A percentile compares a stretch with the other conserved stretches of the same genome.
phyloP scores from a whole-genome alignment of 2,797 vertebrate species.

The Sebastes aleutianus region DNA sequence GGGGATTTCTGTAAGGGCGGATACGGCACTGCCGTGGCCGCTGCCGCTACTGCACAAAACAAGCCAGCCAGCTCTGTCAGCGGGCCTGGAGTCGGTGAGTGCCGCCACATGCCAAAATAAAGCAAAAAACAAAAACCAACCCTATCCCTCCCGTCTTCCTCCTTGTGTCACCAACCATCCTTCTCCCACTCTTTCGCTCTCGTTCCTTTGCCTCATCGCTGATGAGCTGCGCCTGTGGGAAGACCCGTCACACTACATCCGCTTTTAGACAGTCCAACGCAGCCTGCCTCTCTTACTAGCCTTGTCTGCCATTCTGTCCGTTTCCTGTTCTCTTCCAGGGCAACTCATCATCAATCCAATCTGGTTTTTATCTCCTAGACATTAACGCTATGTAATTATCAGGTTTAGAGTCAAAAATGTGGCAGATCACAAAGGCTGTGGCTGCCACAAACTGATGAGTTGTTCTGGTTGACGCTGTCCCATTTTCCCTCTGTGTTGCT shows the following conservation, averaged over 20 bases:
- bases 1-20: constrained; percentile 91
- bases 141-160: constrained; percentile 63
- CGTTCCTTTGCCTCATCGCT: constrained; percentile 56
- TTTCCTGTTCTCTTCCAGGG: constrained; percentile 26
- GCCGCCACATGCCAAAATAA: constrained; percentile 74
- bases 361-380: neutral
- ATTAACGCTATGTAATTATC: neutral
- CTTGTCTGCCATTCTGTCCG: constrained; percentile 37
- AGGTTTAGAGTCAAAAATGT: neutral
- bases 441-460: constrained; percentile 44
- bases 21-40: constrained; percentile 86
- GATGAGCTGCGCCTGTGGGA: constrained; percentile 45
- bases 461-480: constrained; percentile 44
- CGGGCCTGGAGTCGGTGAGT: constrained; percentile 90
- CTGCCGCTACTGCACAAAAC: constrained; percentile 85
- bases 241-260: neutral
- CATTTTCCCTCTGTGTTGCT: constrained; percentile 44
- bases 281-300: constrained; percentile 44
- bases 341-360: constrained; percentile 53
- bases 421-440: neutral
- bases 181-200: constrained; percentile 41
- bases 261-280: constrained; percentile 40
- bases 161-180: constrained; percentile 60
- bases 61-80: constrained; percentile 87
- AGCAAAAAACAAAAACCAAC: constrained; percentile 15